Evolutionary conservation across 2,797 vertebrate genomes (phyloP), one percentile per base, ranked within the genome.

Genomic region (Myotis daubentonii): DNA sequence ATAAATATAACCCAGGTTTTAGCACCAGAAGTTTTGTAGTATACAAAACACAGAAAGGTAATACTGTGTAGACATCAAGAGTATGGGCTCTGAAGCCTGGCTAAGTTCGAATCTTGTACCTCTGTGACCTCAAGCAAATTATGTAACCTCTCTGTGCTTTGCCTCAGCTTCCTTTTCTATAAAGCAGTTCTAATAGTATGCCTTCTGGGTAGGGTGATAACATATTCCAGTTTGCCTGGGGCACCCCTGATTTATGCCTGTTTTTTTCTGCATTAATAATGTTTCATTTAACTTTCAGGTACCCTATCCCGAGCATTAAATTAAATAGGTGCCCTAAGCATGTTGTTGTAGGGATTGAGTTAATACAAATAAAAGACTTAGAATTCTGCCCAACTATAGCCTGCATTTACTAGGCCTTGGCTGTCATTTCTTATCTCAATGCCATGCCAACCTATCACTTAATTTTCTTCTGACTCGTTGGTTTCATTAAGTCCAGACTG

Each of bases 81-180:
- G 20, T 15, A 1, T 30, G 51, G 28, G 15, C 70, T 68, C 23
- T 86, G 71, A 75, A 84, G 16, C 41, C 57, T 19, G 17, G 74
- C 72, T 62, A 68, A 80, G 19, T 81, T 93, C 62, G 81, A 84
- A 74, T 80, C 47, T 3, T 74, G 75, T 79, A 20, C 13, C 33
- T 81, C 89, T 68, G 92, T 83, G 44, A 91, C 65, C 4, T 78
- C 17, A 51, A 19, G 71, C 72, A 85, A 72, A n/a, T 86, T 65
- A 47, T 33, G 44, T 74, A 41, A 76, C 62, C 33, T 70, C 22
- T 91, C 23, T 19, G 47, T 79, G 38, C 51, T 33, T 3, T 57
- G n/a, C 33, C 15, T 88, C 57, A 22, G 44, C 94, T 89, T 94
- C 75, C 70, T 84, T 93, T 51, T 78, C 90, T 90, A n/a, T 68